Percentiles rank a stretch among this genome's conserved stretches.
phyloP scores from a whole-genome alignment of 2,888 invertebrate genomes.

The Chrysolina oricalcia region DNA sequence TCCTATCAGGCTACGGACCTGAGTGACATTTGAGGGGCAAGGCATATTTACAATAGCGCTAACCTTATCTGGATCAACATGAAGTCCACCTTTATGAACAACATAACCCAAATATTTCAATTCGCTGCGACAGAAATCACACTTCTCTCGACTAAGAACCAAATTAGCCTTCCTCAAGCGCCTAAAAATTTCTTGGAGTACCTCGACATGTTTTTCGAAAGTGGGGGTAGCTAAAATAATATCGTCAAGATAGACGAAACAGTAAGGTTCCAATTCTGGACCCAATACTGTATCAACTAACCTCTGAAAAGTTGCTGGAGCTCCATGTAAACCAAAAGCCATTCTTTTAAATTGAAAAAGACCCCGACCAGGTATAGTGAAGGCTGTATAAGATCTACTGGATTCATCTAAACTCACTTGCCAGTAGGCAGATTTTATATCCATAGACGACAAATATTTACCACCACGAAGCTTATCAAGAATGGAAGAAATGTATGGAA shows the following conservation, averaged over 20 bases:
- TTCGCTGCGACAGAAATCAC: slow-evolving; percentile 28
- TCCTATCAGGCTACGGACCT: background rate
- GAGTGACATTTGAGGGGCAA: background rate
- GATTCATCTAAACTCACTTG: slow-evolving; percentile 56
- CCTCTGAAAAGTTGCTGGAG: slow-evolving; percentile 61
- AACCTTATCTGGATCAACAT: slow-evolving; percentile 26
- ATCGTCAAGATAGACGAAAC: slow-evolving; percentile 53
- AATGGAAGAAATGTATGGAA: slow-evolving; percentile 59
- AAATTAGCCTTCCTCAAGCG: background rate
- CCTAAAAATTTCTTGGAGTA: slow-evolving; percentile 13
- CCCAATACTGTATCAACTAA: slow-evolving; percentile 58
- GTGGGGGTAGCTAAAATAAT: slow-evolving; percentile 49
- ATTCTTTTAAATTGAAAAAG: slow-evolving; percentile 60
- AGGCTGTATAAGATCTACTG: slow-evolving; percentile 57
- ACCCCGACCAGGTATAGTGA: slow-evolving; percentile 58
- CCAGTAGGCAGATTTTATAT: slow-evolving; percentile 58
- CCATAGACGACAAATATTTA: slow-evolving; percentile 59
- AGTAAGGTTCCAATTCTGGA: slow-evolving; percentile 51
- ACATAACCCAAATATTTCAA: background rate
- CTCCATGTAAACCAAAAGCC: slow-evolving; percentile 60
- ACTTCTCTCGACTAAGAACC: background rate
- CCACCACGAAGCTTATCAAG: slow-evolving; percentile 59
- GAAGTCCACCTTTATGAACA: background rate
- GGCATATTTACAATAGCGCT: slow-evolving; percentile 24
- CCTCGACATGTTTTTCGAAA: slow-evolving; percentile 51